These are phyloP conservation scores for Loriculus beryllinus DNA, from an alignment of 2,797 vertebrate genomes.

Conservation along the genomic window DNA sequence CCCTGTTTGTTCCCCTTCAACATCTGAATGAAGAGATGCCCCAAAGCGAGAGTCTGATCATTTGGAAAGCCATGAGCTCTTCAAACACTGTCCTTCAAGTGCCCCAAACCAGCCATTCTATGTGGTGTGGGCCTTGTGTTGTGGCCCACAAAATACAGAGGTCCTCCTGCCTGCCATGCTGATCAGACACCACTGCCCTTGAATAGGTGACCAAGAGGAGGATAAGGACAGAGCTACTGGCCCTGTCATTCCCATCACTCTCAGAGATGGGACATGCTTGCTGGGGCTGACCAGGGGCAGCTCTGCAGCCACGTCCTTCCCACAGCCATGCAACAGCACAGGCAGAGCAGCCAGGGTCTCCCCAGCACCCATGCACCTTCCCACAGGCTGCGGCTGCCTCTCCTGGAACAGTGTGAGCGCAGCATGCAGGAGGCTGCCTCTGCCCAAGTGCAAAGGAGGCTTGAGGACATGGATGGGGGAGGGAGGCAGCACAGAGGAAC, in stretches of 20 bases:
- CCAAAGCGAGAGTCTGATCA: neutral
- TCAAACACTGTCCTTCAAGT: fast-evolving
- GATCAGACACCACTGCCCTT: neutral
- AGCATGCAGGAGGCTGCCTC: neutral
- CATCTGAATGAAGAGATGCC: neutral
- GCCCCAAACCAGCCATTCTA: neutral
- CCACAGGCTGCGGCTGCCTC: neutral
- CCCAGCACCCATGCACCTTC: too few relatives aligned
- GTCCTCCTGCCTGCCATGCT: neutral
- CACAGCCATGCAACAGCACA: fast-evolving
- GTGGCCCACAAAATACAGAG: neutral
- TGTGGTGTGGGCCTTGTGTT: neutral
- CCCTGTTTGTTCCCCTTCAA: neutral
- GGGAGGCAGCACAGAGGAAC: slow-evolving; percentile 38
- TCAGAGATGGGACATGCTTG: neutral
- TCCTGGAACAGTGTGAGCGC: fast-evolving
- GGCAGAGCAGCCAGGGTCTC: neutral
- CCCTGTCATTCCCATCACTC: neutral
- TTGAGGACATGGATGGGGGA: slow-evolving; percentile 39
- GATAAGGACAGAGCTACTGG: neutral
- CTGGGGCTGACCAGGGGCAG: neutral
- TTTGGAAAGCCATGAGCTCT: fast-evolving
- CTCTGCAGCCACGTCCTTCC: neutral
- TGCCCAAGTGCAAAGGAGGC: slow-evolving; percentile 32
- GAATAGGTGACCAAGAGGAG: neutral